Evolutionary conservation across 2,113 vertebrate species (phyloP), one percentile per base, ranked within the genome.

Genomic region (Mirounga angustirostris): DNA sequence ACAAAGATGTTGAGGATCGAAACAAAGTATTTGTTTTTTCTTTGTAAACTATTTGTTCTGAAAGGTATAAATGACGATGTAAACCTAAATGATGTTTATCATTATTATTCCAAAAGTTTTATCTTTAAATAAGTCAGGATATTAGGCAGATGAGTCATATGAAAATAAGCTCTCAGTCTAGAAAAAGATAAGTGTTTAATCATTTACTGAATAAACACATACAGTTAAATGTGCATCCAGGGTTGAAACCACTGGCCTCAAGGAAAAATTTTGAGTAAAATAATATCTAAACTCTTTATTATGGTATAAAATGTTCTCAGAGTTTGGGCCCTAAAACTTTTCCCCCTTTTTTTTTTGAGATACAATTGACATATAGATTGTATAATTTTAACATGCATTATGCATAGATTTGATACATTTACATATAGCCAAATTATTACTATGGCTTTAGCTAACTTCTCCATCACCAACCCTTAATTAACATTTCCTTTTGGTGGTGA

Each of bases 131-230:
- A 93, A 59, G 43, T 73, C 58, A 91, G 74, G 7, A 43, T 24
- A 61, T 26, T 86, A 50, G 28, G 40, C 56, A 89, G 15, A 85
- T 73, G 33, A 88, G 50, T 88, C 16, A 86, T 21, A 56, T 78
- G 63, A 96, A 96, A 96, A 92, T 83, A 61, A 83, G 90, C 8
- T 76, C n/a, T 91, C 3, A 11, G 28, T 86, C 54, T 74, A 92
- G 33, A 50, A 85, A 96, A 71, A 90, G 4, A 93, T 89, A 16
- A 59, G 33, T 46, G 18, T 88, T 40, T 96, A 40, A 87, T 74
- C 22, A 89, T 82, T 65, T 59, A 59, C 18, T 80, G 26, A 94
- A 87, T 26, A 76, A 91, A 91, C 16, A 84, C n/a, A 90, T 19
- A 61, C 19, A 94, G 26, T 1, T 54, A 91, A 96, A 36, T 59